Percentiles rank a stretch among this genome's conserved stretches.
Conservation (phyloP, 2,113 vertebrate genomes). For the Anoplopoma fimbria region DNA sequence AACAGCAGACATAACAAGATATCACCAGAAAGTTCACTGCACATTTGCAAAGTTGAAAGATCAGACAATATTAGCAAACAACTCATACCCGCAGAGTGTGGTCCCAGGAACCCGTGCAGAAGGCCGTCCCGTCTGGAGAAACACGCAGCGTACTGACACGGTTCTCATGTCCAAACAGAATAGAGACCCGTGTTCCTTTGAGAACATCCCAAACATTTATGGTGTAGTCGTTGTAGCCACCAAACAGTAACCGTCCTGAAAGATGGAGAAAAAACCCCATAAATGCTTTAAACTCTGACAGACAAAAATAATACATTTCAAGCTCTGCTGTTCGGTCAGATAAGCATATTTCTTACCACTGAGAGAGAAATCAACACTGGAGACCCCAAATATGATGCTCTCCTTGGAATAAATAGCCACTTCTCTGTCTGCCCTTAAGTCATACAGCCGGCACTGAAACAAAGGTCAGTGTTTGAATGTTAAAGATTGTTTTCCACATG, state of each 20-base stretch:
- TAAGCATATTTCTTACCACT: constrained; percentile 92
- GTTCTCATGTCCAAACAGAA: constrained; percentile 97
- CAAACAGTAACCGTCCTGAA: constrained; percentile 93
- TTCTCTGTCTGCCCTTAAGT: constrained; percentile 97
- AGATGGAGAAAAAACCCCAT: not conserved
- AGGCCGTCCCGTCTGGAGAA: constrained; percentile 95
- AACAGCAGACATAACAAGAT: constrained; percentile 2
- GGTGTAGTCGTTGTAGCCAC: constrained; percentile 98
- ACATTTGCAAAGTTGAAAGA: not conserved
- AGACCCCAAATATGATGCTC: constrained; percentile 98
- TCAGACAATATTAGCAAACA: not conserved
- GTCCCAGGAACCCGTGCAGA: constrained; percentile 98
- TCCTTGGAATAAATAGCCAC: constrained; percentile 99
- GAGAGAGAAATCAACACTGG: constrained; percentile 98
- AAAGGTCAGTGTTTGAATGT: constrained; percentile 34
- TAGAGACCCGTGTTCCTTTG: constrained; percentile 95
- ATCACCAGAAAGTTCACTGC: not conserved
- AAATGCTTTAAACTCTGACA: constrained; percentile 14
- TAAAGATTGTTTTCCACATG: not conserved
- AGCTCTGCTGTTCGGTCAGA: no score
- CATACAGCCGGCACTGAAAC: constrained; percentile 95
- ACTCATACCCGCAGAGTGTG: constrained; percentile 92
- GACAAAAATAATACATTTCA: no score
- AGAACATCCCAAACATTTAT: constrained; percentile 99
- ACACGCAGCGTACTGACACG: constrained; percentile 95